Percentiles rank a stretch among this genome's conserved stretches.
phyloP scores from a whole-genome alignment of 1,140 invertebrate species.

The Ephestia elutella region DNA sequence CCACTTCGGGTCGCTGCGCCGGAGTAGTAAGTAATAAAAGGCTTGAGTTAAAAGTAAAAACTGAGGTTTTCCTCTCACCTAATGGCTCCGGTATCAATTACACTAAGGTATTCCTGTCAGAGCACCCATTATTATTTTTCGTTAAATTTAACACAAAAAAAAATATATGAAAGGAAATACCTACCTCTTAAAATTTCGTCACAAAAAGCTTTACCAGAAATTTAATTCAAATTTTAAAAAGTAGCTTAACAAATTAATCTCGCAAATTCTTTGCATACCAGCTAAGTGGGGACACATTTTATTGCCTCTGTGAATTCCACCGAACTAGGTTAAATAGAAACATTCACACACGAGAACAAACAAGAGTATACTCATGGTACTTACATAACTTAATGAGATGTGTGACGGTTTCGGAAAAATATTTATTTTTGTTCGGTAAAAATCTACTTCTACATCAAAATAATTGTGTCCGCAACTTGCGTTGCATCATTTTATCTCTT shows the following conservation, averaged over 20 bases:
- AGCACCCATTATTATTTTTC: too few species aligned
- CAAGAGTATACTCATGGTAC: background rate
- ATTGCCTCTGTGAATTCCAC: background rate
- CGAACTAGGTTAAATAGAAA: background rate
- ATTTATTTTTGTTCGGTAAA: background rate
- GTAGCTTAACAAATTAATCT: background rate
- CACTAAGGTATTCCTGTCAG: too few species aligned
- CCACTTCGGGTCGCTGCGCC: too few species aligned
- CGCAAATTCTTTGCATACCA: background rate
- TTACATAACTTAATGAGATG: constrained; percentile 1
- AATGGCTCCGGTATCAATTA: too few species aligned
- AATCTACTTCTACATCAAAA: background rate
- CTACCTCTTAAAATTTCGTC: too few species aligned
- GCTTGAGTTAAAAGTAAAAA: too few species aligned
- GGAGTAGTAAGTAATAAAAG: too few species aligned
- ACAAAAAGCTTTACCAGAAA: too few species aligned
- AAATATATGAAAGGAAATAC: too few species aligned
- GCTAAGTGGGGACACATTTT: background rate
- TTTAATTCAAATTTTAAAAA: background rate
- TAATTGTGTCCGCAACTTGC: background rate
- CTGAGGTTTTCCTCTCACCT: too few species aligned
- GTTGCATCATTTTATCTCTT: background rate
- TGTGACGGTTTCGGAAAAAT: background rate
- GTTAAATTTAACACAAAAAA: too few species aligned
- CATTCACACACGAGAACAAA: background rate